Evolutionary conservation across 2,888 invertebrate genomes (phyloP).

Genomic region (Flexamia atlantica): DNA sequence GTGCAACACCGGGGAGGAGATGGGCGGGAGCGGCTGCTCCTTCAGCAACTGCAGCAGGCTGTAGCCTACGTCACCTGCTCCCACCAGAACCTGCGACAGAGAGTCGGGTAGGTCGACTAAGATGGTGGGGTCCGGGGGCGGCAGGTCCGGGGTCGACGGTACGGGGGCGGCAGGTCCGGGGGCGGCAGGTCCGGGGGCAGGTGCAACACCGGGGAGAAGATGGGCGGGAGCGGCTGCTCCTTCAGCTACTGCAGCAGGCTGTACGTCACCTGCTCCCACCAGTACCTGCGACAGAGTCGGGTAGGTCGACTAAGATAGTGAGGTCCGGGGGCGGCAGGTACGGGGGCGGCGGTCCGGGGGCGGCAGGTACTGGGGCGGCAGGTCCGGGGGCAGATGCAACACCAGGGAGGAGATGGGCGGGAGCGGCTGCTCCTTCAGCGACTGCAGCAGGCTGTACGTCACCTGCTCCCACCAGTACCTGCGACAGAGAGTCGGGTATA

Average conservation of each 20-base stretch:
- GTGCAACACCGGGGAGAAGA: too few species aligned
- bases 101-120: slow-evolving; percentile 29
- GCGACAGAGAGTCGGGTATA: not conserved
- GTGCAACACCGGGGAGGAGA: slow-evolving; percentile 5
- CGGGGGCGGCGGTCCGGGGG: not conserved
- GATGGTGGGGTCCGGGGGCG: slow-evolving; percentile 33
- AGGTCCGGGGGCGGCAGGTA: slow-evolving; percentile 29
- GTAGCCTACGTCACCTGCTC: slow-evolving; percentile 45
- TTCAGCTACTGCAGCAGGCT: too few species aligned
- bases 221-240: too few species aligned
- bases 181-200: too few species aligned
- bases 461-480: too few species aligned
- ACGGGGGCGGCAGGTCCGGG: too few species aligned
- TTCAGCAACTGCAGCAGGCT: slow-evolving; percentile 32
- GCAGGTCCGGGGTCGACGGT: not conserved
- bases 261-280: slow-evolving; percentile 52
- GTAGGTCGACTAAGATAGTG: slow-evolving; percentile 30
- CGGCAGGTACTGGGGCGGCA: not conserved
- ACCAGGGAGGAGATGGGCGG: too few species aligned
- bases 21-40: not conserved
- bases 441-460: too few species aligned
- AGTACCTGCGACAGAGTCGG: slow-evolving; percentile 20
- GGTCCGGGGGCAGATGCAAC: too few species aligned
- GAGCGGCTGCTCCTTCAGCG: too few species aligned
- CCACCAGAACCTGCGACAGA: slow-evolving; percentile 35